phyloP scores from a whole-genome alignment of 2,797 vertebrate genomes.

The Margarornis squamiger region DNA sequence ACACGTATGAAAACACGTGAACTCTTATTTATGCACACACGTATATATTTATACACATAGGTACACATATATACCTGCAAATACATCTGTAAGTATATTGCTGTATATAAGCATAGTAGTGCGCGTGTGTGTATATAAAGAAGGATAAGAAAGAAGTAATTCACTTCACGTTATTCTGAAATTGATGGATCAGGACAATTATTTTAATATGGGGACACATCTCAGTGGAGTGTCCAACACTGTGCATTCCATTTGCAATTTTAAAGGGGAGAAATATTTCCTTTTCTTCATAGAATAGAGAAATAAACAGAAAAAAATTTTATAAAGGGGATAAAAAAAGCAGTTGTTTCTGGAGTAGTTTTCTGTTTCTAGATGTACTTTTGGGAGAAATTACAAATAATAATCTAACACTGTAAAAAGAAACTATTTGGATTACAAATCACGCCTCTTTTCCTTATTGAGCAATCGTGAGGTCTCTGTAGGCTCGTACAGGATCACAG shows the following conservation, averaged over 20 bases:
- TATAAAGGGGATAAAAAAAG: fast-evolving
- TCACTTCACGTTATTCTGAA: not conserved
- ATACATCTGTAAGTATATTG: not conserved
- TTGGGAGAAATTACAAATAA: not conserved
- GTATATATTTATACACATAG: not conserved
- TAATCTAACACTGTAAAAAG: not conserved
- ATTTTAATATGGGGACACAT: not conserved
- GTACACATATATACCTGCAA: not conserved
- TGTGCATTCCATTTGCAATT: not conserved
- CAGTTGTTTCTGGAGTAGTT: not conserved
- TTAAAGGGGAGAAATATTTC: not conserved
- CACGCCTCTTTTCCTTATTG: not conserved
- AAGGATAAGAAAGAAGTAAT: not conserved
- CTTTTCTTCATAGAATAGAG: not conserved
- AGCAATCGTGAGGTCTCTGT: not conserved
- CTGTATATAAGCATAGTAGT: not conserved
- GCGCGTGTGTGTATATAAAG: not conserved
- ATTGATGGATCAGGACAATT: not conserved
- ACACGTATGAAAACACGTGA: not conserved
- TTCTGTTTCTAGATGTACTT: not conserved
- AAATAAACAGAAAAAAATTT: fast-evolving
- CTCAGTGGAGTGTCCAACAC: not conserved
- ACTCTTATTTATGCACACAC: not conserved
- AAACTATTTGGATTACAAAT: not conserved
- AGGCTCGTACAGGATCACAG: not conserved